Base-by-base conservation (phyloP, 2,113 vertebrate species). In the Hiodon alosoides region DNA sequence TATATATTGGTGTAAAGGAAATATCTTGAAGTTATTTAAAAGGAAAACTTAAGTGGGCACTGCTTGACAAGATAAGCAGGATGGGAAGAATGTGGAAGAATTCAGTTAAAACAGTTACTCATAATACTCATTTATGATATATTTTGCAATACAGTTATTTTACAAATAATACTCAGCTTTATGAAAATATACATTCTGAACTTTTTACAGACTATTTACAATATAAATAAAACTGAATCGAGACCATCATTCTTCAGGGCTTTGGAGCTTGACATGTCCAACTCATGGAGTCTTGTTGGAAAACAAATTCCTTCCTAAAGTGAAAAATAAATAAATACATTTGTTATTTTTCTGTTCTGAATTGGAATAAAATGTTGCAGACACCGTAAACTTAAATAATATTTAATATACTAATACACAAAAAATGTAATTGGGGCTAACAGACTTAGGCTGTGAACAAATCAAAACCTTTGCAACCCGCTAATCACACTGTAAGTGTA, bases 261-360 rank as follows among this genome's bases (percentile, higher is more conserved):
- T 84, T 86, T 55, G 87, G 84, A 4, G 67, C 80, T 82, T 90
- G 88, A 73, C 92, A 93, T 69, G 86, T 90, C 91, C 92, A 93
- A 71, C 70, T 87, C 57, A 81, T 81, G 70, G 59, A 58, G n/a
- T 88, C 87, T 47, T 83, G 81, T 16, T 86, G 86, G 77, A 90
- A 90, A 67, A 86, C 83, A 81, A 92, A 91, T 76, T 89, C 91
- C 74, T 69, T 83, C 89, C 91, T 93, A 85, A 78, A 81, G 7
- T 86, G 84, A 78, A 9, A 80, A 75, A 72, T 11, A 59, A 3
- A 50, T 1, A 50, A 4, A 31, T 31, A 31, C 31, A 2, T 31
- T 31, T 31, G 31, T 31, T 31, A 31, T 31, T 31, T 31, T 31
- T 31, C 31, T 31, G 31, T 31, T 31, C 31, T 31, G 31, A 31